Evolutionary conservation across 2,888 invertebrate genomes (phyloP).

Genomic region (Volucella inanis): DNA sequence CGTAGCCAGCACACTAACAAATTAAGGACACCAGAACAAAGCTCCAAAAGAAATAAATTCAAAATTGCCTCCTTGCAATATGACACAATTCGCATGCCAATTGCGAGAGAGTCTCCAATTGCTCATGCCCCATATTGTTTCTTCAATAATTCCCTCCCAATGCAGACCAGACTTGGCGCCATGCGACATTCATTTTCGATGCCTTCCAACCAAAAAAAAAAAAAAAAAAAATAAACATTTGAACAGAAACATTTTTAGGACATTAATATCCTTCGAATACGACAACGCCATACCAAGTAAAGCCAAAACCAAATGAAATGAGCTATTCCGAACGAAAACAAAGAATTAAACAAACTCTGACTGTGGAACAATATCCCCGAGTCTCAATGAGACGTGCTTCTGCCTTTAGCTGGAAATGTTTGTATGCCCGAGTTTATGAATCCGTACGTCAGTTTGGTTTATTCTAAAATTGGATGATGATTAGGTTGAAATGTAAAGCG

Average conservation of each 20-base stretch:
- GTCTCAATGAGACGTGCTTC: constrained; percentile 18
- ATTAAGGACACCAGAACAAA: neutral
- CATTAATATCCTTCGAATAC: constrained; percentile 43
- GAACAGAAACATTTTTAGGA: constrained; percentile 26
- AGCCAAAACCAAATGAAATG: neutral
- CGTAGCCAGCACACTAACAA: neutral
- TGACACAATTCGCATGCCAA: constrained; percentile 34
- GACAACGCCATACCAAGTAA: neutral
- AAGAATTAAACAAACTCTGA: neutral
- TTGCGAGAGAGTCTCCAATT: constrained; percentile 8
- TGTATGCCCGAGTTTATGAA: neutral
- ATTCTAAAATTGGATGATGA: no score
- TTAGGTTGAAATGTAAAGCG: no score
- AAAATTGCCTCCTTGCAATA: constrained; percentile 13
- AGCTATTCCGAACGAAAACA: constrained; percentile 8
- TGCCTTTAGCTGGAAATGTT: constrained; percentile 1
- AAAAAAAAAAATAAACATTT: neutral
- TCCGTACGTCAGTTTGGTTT: neutral
- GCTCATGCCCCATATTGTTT: neutral
- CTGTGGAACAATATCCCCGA: constrained; percentile 21
- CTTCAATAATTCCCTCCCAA: neutral
- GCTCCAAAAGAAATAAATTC: neutral
- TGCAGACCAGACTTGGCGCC: constrained; percentile 49
- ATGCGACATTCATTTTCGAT: constrained; percentile 25
- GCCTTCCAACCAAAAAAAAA: neutral